These are phyloP conservation scores for Monarcha castaneiventris DNA, from an alignment of 2,113 vertebrate genomes.

Conservation along the genomic window DNA sequence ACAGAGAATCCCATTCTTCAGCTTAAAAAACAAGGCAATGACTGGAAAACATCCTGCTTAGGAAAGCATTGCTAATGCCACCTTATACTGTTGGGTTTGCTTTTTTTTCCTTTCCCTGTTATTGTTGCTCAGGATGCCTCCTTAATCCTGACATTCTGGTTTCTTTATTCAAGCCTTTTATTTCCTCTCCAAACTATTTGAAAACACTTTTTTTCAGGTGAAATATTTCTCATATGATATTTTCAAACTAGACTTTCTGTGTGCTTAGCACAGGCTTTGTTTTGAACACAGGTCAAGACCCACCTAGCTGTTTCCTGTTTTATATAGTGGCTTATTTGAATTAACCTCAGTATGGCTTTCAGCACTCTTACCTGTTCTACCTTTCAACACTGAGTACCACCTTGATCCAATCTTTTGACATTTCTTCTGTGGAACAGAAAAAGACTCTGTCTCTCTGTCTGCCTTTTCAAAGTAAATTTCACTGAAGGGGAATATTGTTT, in stretches of 20 bases:
- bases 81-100: not conserved
- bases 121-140: not conserved
- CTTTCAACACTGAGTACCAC: not conserved
- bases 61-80: not conserved
- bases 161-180: not conserved
- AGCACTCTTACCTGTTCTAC: not conserved
- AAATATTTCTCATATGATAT: not conserved
- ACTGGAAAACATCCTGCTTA: not conserved
- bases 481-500: not conserved
- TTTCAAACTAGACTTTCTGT: not conserved
- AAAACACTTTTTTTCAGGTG: not conserved
- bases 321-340: not conserved
- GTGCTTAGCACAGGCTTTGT: not conserved
- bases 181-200: not conserved
- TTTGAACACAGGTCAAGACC: not conserved
- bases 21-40: not conserved
- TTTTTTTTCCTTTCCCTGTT: not conserved
- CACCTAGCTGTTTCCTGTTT: not conserved
- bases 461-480: not conserved
- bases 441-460: not conserved
- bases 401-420: not conserved
- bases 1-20: not conserved
- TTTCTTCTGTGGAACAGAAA: not conserved
- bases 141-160: not conserved
- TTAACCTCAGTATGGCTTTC: not conserved